These are phyloP conservation scores for Synergus gifuensis DNA, from an alignment of 2,888 invertebrate species.

Conservation along the genomic window DNA sequence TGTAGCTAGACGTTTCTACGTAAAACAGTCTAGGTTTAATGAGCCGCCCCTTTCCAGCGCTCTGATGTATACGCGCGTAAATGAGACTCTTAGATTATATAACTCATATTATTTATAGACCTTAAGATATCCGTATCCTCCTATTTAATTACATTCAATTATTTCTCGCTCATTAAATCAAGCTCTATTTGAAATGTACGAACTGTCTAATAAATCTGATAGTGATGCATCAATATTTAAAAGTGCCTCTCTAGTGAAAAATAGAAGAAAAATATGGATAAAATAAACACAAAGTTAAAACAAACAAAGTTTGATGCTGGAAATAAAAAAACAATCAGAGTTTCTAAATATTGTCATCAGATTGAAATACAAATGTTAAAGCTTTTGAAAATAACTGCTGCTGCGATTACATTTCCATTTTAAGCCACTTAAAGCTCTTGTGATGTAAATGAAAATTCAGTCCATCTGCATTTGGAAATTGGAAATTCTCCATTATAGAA, in stretches of 20 bases:
- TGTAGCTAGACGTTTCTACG: conserved; percentile 59
- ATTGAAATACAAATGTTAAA: conserved; percentile 17
- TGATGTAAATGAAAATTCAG: conserved; percentile 2
- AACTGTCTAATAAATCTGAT: background rate
- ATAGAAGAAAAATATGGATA: background rate
- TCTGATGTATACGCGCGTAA: background rate
- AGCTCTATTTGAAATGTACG: background rate
- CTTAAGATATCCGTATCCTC: background rate
- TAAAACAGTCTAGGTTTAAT: conserved; percentile 49
- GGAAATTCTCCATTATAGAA: conserved; percentile 13
- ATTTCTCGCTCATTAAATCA: background rate
- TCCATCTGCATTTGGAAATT: conserved; percentile 23
- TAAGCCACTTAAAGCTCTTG: conserved; percentile 3
- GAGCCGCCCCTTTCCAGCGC: conserved; percentile 33
- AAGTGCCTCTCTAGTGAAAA: background rate
- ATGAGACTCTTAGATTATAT: background rate
- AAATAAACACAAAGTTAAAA: background rate
- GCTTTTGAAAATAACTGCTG: conserved; percentile 12
- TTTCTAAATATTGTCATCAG: background rate
- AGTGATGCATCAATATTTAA: background rate
- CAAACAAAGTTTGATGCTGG: background rate
- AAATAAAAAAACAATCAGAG: background rate
- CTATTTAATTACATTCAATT: background rate
- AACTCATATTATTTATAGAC: background rate
- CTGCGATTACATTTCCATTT: conserved; percentile 9